A percentile compares a stretch with the other conserved stretches of the same genome.
Evolutionary conservation across 2,113 vertebrate genomes (phyloP).

Genomic region (Triplophysa tibetana): DNA sequence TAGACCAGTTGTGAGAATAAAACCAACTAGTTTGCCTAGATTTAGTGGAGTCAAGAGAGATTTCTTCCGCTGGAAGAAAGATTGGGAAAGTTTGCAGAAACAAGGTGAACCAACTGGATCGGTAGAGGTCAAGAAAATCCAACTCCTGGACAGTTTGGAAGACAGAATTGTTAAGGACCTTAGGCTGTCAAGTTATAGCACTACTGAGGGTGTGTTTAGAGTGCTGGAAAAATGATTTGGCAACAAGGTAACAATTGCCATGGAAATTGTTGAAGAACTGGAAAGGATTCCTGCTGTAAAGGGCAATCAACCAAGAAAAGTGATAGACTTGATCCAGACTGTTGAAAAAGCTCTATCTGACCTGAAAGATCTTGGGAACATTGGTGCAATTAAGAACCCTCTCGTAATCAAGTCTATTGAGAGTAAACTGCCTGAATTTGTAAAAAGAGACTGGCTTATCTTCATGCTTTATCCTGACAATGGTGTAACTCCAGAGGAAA

Average conservation of each 20-base stretch:
- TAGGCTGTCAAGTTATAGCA: constrained; percentile 21
- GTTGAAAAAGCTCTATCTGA: background rate
- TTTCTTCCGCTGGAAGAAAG: constrained; percentile 4
- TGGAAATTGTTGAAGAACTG: constrained; percentile 33
- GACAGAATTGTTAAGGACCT: background rate
- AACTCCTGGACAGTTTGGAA: background rate
- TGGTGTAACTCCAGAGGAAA: too few relatives aligned
- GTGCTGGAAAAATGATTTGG: too few relatives aligned
- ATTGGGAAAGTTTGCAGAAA: constrained; percentile 23
- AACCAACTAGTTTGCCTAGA: constrained; percentile 9
- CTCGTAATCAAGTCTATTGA: too few relatives aligned
- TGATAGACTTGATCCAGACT: constrained; percentile 34
- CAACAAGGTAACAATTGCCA: background rate
- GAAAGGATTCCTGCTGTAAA: constrained; percentile 3
- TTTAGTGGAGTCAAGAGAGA: constrained; percentile 10
- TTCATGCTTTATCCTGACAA: too few relatives aligned
- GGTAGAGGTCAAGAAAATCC: background rate
- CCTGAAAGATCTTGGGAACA: too few relatives aligned
- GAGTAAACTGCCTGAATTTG: too few relatives aligned
- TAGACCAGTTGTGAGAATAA: constrained; percentile 14
- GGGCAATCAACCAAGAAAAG: constrained; percentile 29
- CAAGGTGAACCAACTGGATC: constrained; percentile 7
- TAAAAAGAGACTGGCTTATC: too few relatives aligned
- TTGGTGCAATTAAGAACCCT: too few relatives aligned
- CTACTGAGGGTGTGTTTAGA: constrained; percentile 37